Conservation (phyloP, 1,140 invertebrate species). For the Drosophila rufa region DNA sequence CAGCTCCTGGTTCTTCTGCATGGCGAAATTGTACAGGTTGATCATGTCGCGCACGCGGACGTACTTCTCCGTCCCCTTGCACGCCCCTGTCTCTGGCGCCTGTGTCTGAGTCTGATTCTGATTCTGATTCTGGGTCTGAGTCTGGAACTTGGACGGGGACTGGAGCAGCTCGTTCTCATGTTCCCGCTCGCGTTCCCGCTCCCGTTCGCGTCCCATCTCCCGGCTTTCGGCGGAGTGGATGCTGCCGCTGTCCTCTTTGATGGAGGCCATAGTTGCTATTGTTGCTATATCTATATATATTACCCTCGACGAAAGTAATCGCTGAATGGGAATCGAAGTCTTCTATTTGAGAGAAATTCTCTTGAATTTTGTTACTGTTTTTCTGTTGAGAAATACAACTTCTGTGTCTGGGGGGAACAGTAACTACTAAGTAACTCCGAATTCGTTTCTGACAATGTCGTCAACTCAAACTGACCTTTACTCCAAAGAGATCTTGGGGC, state of each 20-base stretch:
- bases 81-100: neutral
- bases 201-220: neutral
- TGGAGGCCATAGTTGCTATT: conserved; percentile 21
- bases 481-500: conserved; percentile 19
- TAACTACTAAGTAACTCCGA: conserved; percentile 29
- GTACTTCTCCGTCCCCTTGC: conserved; percentile 31
- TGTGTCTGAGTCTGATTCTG: neutral
- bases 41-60: conserved; percentile 73
- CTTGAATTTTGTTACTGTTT: conserved; percentile 29
- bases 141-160: conserved; percentile 15
- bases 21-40: conserved; percentile 69
- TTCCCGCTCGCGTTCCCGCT: conserved; percentile 4
- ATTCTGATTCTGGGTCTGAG: neutral
- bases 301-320: conserved; percentile 3
- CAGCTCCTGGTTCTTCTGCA: conserved; percentile 69
- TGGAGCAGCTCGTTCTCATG: conserved; percentile 8
- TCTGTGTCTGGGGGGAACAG: conserved; percentile 16
- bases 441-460: conserved; percentile 27
- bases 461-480: conserved; percentile 38
- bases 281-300: neutral
- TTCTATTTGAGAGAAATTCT: conserved; percentile 1
- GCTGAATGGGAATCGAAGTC: conserved; percentile 15
- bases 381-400: conserved; percentile 24
- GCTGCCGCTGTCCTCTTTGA: conserved; percentile 38
- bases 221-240: conserved; percentile 1